Evolutionary conservation across 2,888 invertebrate genomes (phyloP), one percentile per base, ranked within the genome.

Genomic region (Amblyjoppa fuscipennis): DNA sequence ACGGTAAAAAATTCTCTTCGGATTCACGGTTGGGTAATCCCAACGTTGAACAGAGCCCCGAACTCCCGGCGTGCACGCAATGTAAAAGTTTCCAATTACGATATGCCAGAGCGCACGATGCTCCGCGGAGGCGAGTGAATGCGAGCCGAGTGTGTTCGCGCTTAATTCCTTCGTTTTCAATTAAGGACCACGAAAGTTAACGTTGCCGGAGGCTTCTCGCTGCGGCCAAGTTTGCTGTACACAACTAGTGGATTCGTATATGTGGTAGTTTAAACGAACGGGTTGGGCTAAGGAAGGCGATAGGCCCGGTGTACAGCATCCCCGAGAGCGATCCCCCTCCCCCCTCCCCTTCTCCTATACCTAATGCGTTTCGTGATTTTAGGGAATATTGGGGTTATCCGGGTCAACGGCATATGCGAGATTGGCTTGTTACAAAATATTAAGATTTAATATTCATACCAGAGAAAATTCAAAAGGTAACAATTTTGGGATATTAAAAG

Each of bases 41-140:
- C 78, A 56, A 71, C 82, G 70, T 61, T 69, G 71, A 81, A 66
- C 69, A 20, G 51, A 64, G 56, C 9, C 70, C 13, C 80, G 41
- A 64, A 64, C 53, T 78, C 56, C 20, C 41, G 41, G 78, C 45
- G 70, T 73, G 73, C 89, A 89, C 90, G 89, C 89, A 83, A 89
- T 75, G 87, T 89, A 89, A 88, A 89, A 90, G 89, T 91, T 91
- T 89, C 89, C 90, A 91, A 91, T 90, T 91, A 90, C 85, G 83
- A 86, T 49, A 16, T 82, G 79, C 82, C 80, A 75, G 59, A 73
- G 81, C 86, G 38, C 59, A 41, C 74, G 74, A 74, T 25, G 59
- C 59, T 70, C 4, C 34, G 73, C 25, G 59, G 41, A 41, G 61
- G 31, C 73, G 73, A 73, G 59, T 59, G 73, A 59, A 59, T 59